phyloP scores from a whole-genome alignment of 2,888 invertebrate species.

The Polydrusus cervinus region DNA sequence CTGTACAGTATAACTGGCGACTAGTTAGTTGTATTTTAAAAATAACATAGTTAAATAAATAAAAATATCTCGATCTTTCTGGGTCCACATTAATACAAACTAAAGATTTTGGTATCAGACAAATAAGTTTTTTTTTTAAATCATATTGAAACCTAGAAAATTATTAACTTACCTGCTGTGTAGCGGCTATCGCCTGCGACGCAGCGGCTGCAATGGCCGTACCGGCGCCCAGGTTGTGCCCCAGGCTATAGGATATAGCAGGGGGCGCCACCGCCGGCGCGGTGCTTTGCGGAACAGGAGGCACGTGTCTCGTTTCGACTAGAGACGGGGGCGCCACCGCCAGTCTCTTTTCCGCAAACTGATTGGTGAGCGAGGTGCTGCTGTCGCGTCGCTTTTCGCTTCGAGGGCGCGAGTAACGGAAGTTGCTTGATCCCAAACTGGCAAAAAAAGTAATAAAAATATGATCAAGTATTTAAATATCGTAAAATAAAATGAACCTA shows the following conservation, averaged over 20 bases:
- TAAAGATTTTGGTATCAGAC: too few species aligned
- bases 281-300: slow-evolving; percentile 43
- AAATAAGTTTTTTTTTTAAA: too few species aligned
- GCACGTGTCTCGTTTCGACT: slow-evolving; percentile 41
- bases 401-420: slow-evolving; percentile 71
- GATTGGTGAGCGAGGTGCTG: slow-evolving; percentile 72
- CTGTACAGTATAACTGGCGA: too few species aligned
- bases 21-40: too few species aligned
- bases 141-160: too few species aligned
- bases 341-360: slow-evolving; percentile 72
- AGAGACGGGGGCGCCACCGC: slow-evolving; percentile 61
- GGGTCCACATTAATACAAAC: too few species aligned
- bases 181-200: slow-evolving; percentile 96
- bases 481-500: too few species aligned
- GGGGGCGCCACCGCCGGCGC: slow-evolving; percentile 64
- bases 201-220: slow-evolving; percentile 95
- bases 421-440: slow-evolving; percentile 57
- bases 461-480: not conserved
- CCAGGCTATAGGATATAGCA: slow-evolving; percentile 80
- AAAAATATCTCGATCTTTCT: too few species aligned
- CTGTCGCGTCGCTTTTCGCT: slow-evolving; percentile 86
- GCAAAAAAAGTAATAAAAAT: slow-evolving; percentile 1
- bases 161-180: slow-evolving; percentile 82
- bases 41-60: too few species aligned
- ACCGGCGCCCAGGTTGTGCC: slow-evolving; percentile 86